Evolutionary conservation across 2,113 vertebrate genomes (phyloP).

Genomic region (Hiodon alosoides): DNA sequence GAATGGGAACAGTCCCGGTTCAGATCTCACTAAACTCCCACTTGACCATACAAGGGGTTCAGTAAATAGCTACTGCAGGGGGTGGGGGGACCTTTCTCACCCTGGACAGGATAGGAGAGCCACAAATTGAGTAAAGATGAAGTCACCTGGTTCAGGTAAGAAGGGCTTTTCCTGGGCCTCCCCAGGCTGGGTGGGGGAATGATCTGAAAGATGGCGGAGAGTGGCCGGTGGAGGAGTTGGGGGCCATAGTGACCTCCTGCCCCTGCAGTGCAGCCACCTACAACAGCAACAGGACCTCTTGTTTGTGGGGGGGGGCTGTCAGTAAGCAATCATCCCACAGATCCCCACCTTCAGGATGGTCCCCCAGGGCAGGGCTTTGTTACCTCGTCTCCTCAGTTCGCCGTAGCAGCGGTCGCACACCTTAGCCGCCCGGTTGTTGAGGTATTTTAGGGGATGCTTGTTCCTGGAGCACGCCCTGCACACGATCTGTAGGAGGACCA

Average conservation of each 20-base stretch:
- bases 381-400: slow-evolving; percentile 83
- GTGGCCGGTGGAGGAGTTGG: slow-evolving; percentile 69
- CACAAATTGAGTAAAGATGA: too few species aligned
- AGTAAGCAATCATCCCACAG: not conserved
- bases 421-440: slow-evolving; percentile 88
- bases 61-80: not conserved
- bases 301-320: too few species aligned
- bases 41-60: not conserved
- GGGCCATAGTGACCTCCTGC: slow-evolving; percentile 58
- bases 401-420: slow-evolving; percentile 86
- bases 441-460: slow-evolving; percentile 92
- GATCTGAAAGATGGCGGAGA: slow-evolving; percentile 90
- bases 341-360: not conserved
- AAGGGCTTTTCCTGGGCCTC: slow-evolving; percentile 81
- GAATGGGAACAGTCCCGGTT: not conserved
- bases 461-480: slow-evolving; percentile 90
- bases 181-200: slow-evolving; percentile 82
- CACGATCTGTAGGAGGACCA: slow-evolving; percentile 70
- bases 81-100: too few species aligned
- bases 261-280: slow-evolving; percentile 52
- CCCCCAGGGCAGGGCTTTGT: not conserved
- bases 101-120: too few species aligned
- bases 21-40: not conserved
- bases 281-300: slow-evolving; percentile 1
- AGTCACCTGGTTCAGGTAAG: slow-evolving; percentile 79